phyloP scores from a whole-genome alignment of 1,140 invertebrate genomes.

The Rhyacophila brunnea region DNA sequence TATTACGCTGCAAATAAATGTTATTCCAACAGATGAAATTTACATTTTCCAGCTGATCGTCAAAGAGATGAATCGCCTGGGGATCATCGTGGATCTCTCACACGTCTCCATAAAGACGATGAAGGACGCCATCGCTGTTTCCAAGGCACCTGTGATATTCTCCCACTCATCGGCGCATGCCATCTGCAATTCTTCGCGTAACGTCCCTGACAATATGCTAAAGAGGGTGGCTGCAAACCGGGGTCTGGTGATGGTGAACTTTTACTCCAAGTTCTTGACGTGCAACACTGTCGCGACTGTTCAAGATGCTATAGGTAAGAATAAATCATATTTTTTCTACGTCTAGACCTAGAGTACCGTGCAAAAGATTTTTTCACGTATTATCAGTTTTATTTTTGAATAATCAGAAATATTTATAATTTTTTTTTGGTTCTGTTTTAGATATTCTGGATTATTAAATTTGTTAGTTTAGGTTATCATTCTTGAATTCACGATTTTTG shows the following conservation, averaged over 20 bases:
- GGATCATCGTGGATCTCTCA: constrained; percentile 85
- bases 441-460: no score
- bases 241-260: constrained; percentile 90
- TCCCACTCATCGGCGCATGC: constrained; percentile 84
- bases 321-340: not conserved
- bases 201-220: constrained; percentile 82
- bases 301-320: constrained; percentile 83
- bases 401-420: not conserved
- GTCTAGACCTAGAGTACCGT: no score
- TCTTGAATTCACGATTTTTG: no score
- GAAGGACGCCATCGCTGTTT: constrained; percentile 74
- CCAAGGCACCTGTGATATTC: constrained; percentile 84
- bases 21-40: not conserved
- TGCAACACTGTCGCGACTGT: constrained; percentile 80
- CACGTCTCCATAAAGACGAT: constrained; percentile 84
- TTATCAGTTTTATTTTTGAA: not conserved
- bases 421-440: no score
- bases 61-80: constrained; percentile 78
- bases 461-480: no score
- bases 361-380: no score
- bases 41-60: constrained; percentile 66
- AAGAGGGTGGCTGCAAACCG: constrained; percentile 75
- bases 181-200: constrained; percentile 82
- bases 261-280: constrained; percentile 84
- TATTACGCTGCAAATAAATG: no score